Evolutionary conservation across 64 coral and sea anemone genomes (phyloP).

Genomic region (Dendrophyllia cribrosa): DNA sequence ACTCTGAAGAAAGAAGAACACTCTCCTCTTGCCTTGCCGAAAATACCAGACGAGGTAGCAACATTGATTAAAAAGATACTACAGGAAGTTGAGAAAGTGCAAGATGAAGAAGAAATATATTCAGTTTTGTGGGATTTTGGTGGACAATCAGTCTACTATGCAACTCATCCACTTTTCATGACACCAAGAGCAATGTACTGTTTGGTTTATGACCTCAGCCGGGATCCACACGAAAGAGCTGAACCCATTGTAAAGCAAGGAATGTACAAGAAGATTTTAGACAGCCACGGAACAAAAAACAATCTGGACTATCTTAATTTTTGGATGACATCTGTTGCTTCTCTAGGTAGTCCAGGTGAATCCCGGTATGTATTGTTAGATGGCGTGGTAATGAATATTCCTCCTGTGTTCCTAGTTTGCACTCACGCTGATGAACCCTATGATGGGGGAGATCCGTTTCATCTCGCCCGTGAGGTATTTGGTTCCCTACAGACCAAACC

Average conservation of each 20-base stretch:
- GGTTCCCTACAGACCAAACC: background rate
- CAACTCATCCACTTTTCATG: slow-evolving; percentile 21
- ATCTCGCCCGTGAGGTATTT: background rate
- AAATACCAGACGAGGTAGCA: too few relatives aligned
- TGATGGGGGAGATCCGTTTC: too few relatives aligned
- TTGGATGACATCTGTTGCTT: background rate
- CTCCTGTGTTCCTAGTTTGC: background rate
- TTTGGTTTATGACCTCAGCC: background rate
- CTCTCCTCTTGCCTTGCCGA: too few relatives aligned
- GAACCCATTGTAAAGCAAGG: background rate
- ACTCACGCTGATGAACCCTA: too few relatives aligned
- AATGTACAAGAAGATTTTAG: background rate
- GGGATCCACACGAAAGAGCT: background rate
- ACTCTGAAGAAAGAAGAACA: too few relatives aligned
- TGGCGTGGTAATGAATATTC: too few relatives aligned
- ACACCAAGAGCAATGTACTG: slow-evolving; percentile 1
- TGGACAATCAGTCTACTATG: slow-evolving; percentile 11
- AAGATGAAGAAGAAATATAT: background rate
- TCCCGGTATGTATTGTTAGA: background rate
- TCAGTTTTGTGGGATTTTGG: slow-evolving; percentile 7
- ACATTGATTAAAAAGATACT: too few relatives aligned
- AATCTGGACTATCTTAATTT: slow-evolving; percentile 8
- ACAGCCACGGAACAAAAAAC: background rate
- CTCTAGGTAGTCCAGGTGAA: background rate
- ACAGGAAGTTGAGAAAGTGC: too few relatives aligned